These are phyloP conservation scores for Trematocara macrostoma DNA, from an alignment of 2,113 vertebrate species.

Conservation along the genomic window DNA sequence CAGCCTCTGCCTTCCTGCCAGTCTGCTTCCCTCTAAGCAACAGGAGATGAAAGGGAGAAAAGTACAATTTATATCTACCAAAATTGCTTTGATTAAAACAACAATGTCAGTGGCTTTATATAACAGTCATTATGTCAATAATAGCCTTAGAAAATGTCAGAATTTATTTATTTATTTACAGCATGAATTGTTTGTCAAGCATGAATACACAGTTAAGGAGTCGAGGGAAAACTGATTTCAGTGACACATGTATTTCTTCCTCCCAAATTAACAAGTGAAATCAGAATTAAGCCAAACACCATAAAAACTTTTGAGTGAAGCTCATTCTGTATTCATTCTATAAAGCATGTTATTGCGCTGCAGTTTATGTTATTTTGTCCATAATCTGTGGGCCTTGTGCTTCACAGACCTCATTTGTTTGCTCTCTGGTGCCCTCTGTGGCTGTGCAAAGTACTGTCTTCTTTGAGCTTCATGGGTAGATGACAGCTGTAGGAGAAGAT, in stretches of 20 bases:
- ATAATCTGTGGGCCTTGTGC: neutral
- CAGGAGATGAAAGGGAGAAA: neutral
- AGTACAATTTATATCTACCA: neutral
- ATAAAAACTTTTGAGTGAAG: neutral
- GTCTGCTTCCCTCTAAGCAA: constrained; percentile 36
- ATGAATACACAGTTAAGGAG: neutral
- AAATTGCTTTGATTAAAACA: neutral
- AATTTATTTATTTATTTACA: neutral
- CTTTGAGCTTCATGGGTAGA: constrained; percentile 50
- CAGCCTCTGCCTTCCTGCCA: constrained; percentile 35
- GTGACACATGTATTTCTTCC: neutral
- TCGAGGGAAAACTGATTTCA: neutral
- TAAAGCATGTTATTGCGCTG: neutral
- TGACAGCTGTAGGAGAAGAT: constrained; percentile 43
- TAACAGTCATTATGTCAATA: neutral
- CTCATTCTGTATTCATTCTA: neutral
- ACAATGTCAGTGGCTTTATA: neutral
- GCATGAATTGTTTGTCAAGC: neutral
- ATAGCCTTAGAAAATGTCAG: neutral
- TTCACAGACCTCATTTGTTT: constrained; percentile 46
- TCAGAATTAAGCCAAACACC: neutral
- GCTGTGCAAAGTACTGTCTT: constrained; percentile 38
- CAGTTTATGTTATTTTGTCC: neutral
- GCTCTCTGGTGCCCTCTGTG: constrained; percentile 24
- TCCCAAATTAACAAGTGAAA: neutral